Evolutionary conservation across 2,113 vertebrate genomes (phyloP), one percentile per base, ranked within the genome.

Genomic region (Passer montanus): DNA sequence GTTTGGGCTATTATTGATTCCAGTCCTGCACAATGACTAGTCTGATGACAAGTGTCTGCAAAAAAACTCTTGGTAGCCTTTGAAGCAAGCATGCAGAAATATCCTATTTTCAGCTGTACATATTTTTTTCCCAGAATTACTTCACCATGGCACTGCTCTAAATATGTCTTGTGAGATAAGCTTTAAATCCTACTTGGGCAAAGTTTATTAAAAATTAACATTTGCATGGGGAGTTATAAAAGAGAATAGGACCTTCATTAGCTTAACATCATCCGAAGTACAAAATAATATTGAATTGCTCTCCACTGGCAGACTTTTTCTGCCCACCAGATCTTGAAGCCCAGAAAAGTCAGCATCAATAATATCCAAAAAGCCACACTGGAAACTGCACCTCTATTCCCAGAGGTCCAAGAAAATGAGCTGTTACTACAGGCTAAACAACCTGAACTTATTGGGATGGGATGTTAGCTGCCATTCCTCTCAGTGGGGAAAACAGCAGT

Each of bases 181-280:
- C 93, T 95, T 96, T 96, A 97, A 98, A 97, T 96, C 97, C 97
- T 95, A 87, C 95, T 96, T 95, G 94, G 95, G 93, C 77, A 95
- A 97, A 96, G 94, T 97, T 97, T 97, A 97, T 97, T 97, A 97
- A 97, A 97, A 97, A 96, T 97, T 97, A 97, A 97, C 96, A 97
- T 97, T 95, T 97, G 87, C 93, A 96, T 83, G 91, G 88, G 81
- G 77, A 72, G 81, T 85, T 95, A 82, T 46, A 76, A 77, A 78
- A 82, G 83, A 87, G 70, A 90, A 95, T 93, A 89, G 90, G 93
- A 37, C 84, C 86, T 93, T 96, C 90, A 92, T 97, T 97, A 96
- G 80, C 70, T 78, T 91, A 93, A 95, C 94, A 87, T 93, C 84
- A 78, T 90, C 49, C 15, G 3, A 92, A 80, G 35, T 60, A 79